Conservation (phyloP, 2,797 vertebrate genomes). For the Coreius guichenoti region DNA sequence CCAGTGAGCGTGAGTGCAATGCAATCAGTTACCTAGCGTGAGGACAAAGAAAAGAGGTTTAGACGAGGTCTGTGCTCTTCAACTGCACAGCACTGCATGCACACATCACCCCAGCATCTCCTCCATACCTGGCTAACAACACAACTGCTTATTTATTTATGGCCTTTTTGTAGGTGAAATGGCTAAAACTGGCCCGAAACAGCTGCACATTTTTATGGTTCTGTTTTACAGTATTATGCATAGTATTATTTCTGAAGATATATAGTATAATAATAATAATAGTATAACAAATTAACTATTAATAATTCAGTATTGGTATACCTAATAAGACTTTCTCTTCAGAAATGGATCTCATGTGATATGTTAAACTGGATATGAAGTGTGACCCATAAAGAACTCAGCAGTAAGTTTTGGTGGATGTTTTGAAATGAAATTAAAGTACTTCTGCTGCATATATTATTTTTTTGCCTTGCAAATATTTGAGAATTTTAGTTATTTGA, state of each 20-base stretch:
- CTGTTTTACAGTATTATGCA: not conserved
- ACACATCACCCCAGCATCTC: not conserved
- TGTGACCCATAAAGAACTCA: not conserved
- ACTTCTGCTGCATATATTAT: not conserved
- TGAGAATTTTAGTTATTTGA: not conserved
- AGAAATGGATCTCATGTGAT: not conserved
- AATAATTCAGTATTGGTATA: slow-evolving; percentile 69
- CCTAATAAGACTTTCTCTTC: slow-evolving; percentile 39
- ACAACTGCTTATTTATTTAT: slow-evolving; percentile 13
- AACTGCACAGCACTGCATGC: slow-evolving; percentile 63
- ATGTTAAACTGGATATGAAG: not conserved
- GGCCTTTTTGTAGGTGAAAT: not conserved
- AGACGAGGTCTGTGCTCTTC: slow-evolving; percentile 47
- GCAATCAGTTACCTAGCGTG: slow-evolving; percentile 49
- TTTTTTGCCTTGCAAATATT: not conserved
- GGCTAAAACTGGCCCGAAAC: not conserved
- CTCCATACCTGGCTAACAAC: slow-evolving; percentile 57
- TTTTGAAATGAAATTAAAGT: not conserved
- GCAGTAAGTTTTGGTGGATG: not conserved
- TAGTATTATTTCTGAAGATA: not conserved
- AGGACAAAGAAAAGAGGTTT: slow-evolving; percentile 29
- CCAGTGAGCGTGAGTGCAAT: slow-evolving; percentile 40
- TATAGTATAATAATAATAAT: slow-evolving; percentile 8
- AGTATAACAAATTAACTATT: slow-evolving; percentile 73
- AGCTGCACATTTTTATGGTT: not conserved